Evolutionary conservation across 2,113 vertebrate species (phyloP).

Genomic region (Pheucticus melanocephalus): DNA sequence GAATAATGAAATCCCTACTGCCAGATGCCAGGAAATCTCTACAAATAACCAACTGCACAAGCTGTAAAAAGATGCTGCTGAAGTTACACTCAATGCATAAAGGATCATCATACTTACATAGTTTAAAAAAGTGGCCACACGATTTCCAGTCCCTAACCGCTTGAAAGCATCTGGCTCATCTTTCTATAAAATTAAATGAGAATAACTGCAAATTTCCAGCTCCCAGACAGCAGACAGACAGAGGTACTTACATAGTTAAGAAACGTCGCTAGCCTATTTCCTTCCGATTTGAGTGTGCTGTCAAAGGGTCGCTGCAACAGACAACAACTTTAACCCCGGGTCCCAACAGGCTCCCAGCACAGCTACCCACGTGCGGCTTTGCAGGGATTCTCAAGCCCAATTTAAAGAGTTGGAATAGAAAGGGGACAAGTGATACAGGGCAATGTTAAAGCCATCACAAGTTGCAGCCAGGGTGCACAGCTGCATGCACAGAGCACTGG

Average conservation of each 20-base stretch:
- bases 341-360: constrained; percentile 26
- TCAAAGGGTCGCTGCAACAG: constrained; percentile 99
- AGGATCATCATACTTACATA: constrained; percentile 90
- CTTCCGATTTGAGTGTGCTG: constrained; percentile 91
- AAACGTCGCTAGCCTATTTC: constrained; percentile 99
- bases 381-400: neutral
- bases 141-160: constrained; percentile 99
- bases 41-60: neutral
- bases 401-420: neutral
- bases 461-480: neutral
- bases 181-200: constrained; percentile 96
- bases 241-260: constrained; percentile 98
- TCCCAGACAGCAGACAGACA: constrained; percentile 28
- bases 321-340: constrained; percentile 84
- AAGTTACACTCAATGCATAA: neutral
- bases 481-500: neutral
- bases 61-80: neutral
- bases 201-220: constrained; percentile 74
- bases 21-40: neutral
- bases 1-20: neutral
- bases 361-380: neutral
- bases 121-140: constrained; percentile 97
- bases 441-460: neutral
- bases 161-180: constrained; percentile 99
- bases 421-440: neutral